These are phyloP conservation scores for Hydraecia micacea DNA, from an alignment of 2,888 invertebrate species.

Conservation along the genomic window DNA sequence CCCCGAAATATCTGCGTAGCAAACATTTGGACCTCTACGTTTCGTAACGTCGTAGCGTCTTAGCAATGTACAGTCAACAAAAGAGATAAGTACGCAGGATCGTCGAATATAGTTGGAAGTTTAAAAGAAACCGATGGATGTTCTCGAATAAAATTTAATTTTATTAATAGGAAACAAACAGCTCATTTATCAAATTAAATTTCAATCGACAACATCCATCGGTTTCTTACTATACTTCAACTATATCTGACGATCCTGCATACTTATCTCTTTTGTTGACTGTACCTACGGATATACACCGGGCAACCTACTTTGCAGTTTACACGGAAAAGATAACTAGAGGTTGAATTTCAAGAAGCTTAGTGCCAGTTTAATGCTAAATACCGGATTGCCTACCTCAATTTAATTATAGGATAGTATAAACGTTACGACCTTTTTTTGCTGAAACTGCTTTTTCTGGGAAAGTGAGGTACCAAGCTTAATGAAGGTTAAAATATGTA, in stretches of 20 bases:
- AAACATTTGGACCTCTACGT: conserved; percentile 19
- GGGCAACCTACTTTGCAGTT: conserved; percentile 6
- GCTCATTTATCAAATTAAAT: too few relatives aligned
- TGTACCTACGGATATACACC: not conserved
- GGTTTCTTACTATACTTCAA: too few relatives aligned
- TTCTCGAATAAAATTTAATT: too few relatives aligned
- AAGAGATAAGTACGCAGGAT: too few relatives aligned
- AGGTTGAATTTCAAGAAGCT: conserved; percentile 32
- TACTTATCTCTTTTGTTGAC: too few relatives aligned
- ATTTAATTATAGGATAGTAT: conserved; percentile 31
- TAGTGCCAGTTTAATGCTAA: conserved; percentile 34
- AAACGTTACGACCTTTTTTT: conserved; percentile 45
- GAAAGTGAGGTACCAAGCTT: conserved; percentile 20
- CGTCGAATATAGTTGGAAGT: too few relatives aligned
- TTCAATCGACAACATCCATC: too few relatives aligned
- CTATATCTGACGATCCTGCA: too few relatives aligned
- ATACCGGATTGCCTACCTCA: conserved; percentile 25
- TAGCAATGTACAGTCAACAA: too few relatives aligned
- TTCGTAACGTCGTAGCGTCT: not conserved
- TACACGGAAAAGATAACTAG: not conserved
- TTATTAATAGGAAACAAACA: too few relatives aligned
- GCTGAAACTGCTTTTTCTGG: conserved; percentile 36
- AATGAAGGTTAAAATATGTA: conserved; percentile 41
- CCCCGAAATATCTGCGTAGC: conserved; percentile 17
- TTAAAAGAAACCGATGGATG: too few relatives aligned